Evolutionary conservation across 2,888 invertebrate genomes (phyloP).

Genomic region (Bhutanitis thaidina): DNA sequence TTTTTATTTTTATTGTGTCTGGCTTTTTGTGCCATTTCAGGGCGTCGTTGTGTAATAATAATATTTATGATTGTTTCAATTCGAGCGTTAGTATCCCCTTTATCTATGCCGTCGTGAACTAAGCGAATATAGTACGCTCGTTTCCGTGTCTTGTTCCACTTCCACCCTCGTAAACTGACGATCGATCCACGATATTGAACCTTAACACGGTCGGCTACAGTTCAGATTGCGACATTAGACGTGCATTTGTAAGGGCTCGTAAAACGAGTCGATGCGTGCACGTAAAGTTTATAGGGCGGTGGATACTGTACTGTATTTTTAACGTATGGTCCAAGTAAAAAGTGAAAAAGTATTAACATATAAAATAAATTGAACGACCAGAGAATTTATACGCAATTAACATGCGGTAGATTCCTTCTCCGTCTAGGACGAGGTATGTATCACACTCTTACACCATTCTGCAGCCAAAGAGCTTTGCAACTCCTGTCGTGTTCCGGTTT

Average conservation of each 20-base stretch:
- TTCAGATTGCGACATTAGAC: conserved; percentile 33
- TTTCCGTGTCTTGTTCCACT: conserved; percentile 24
- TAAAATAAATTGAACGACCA: too few relatives aligned
- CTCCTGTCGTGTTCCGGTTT: too few relatives aligned
- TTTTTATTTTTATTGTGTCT: background rate
- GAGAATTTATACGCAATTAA: too few relatives aligned
- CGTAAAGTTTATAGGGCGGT: conserved; percentile 42
- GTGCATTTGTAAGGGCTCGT: conserved; percentile 27
- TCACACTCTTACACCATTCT: too few relatives aligned
- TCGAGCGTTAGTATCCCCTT: conserved; percentile 12
- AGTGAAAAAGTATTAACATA: too few relatives aligned
- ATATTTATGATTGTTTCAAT: background rate
- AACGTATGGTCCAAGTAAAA: conserved; percentile 6
- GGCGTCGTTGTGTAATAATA: background rate
- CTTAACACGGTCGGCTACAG: conserved; percentile 36
- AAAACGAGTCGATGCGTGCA: conserved; percentile 35
- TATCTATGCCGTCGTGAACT: conserved; percentile 18
- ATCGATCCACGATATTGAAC: conserved; percentile 31
- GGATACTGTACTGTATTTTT: conserved; percentile 14
- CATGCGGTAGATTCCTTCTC: too few relatives aligned
- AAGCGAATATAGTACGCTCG: conserved; percentile 14
- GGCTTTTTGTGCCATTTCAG: background rate
- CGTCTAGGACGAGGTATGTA: too few relatives aligned
- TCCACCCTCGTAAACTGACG: conserved; percentile 19
- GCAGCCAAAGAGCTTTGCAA: too few relatives aligned